A percentile compares a stretch with the other conserved stretches of the same genome.
phyloP scores from a whole-genome alignment of 2,888 invertebrate species.

The Scelioninae gen. 1 region DNA sequence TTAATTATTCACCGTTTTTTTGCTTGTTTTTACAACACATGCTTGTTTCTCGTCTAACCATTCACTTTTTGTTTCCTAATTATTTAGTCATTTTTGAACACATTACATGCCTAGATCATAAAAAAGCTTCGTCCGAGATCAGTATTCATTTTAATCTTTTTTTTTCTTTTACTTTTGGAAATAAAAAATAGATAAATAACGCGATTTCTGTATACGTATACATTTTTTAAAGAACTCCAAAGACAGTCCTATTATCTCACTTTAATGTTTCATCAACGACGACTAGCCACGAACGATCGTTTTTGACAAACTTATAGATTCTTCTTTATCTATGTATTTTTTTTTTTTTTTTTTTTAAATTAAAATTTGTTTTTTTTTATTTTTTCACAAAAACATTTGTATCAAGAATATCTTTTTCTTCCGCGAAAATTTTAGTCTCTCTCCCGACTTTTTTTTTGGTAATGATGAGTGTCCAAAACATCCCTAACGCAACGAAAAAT shows the following conservation, averaged over 20 bases:
- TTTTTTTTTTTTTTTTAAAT: too few species aligned
- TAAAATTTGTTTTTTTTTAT: constrained; percentile 75
- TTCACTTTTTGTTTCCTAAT: constrained; percentile 68
- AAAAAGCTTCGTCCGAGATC: constrained; percentile 78
- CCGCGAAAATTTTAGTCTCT: constrained; percentile 71
- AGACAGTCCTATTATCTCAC: constrained; percentile 78
- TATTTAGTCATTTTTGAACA: constrained; percentile 79
- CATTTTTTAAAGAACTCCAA: constrained; percentile 74
- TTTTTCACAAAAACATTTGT: constrained; percentile 82
- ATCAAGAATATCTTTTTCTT: constrained; percentile 83
- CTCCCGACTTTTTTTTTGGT: constrained; percentile 66
- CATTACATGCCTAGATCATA: constrained; percentile 84
- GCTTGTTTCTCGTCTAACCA: constrained; percentile 64
- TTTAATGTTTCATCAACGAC: constrained; percentile 71
- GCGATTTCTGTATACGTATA: constrained; percentile 72
- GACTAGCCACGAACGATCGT: constrained; percentile 72
- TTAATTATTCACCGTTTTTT: constrained; percentile 44
- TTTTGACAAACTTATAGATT: constrained; percentile 70
- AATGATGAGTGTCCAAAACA: constrained; percentile 65
- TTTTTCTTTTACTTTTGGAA: constrained; percentile 68
- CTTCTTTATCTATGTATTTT: constrained; percentile 65
- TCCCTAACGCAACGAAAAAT: constrained; percentile 73
- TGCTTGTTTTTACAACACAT: constrained; percentile 70
- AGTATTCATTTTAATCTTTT: constrained; percentile 69
- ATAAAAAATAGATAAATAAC: constrained; percentile 75